Percentiles rank a stretch among this genome's conserved stretches.
phyloP scores from a whole-genome alignment of 2,113 vertebrate genomes.

The Micronycteris hirsuta region DNA sequence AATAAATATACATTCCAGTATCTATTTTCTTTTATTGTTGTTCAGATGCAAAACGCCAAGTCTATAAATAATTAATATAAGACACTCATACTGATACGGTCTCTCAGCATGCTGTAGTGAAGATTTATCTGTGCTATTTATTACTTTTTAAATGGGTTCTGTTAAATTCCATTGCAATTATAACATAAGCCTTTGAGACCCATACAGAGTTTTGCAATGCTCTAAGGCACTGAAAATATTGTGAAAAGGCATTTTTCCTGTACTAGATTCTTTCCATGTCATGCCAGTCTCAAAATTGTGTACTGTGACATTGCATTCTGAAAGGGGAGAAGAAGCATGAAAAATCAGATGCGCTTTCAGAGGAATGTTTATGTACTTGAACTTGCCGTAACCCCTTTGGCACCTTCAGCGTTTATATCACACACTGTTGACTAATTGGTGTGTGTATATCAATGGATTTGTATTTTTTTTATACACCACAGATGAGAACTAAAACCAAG shows the following conservation, averaged over 20 bases:
- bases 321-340: constrained; percentile 54
- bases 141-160: constrained; percentile 79
- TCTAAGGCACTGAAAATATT: constrained; percentile 68
- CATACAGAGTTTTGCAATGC: constrained; percentile 70
- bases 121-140: constrained; percentile 83
- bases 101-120: constrained; percentile 75
- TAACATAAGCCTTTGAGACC: constrained; percentile 75
- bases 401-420: constrained; percentile 60
- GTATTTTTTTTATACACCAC: neutral
- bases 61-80: constrained; percentile 82
- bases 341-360: constrained; percentile 57
- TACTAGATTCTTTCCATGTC: constrained; percentile 60
- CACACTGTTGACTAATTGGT: constrained; percentile 54
- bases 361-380: constrained; percentile 59
- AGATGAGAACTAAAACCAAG: constrained; percentile 9
- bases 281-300: constrained; percentile 60
- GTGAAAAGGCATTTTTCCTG: constrained; percentile 73
- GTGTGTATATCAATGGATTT: constrained; percentile 36
- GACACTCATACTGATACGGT: constrained; percentile 78
- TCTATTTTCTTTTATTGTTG: constrained; percentile 66
- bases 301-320: constrained; percentile 60
- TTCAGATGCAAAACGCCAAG: constrained; percentile 76
- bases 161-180: constrained; percentile 83
- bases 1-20: constrained; percentile 72
- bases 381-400: constrained; percentile 50